These are phyloP conservation scores for Rutpela maculata DNA, from an alignment of 2,888 invertebrate species.

Conservation along the genomic window DNA sequence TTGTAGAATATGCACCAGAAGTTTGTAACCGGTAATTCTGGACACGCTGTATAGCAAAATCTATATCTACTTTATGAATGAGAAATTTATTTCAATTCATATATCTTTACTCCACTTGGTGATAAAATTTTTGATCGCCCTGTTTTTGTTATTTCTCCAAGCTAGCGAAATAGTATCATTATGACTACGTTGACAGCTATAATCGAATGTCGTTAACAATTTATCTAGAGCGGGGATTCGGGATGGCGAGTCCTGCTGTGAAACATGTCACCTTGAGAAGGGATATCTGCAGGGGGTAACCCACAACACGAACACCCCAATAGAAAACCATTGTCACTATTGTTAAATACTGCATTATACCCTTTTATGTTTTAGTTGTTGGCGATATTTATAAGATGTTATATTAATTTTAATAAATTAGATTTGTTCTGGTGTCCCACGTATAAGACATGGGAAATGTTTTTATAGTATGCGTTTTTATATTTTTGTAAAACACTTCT, in stretches of 20 bases:
- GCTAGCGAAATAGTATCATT: conserved; percentile 1
- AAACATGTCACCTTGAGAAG: conserved; percentile 64
- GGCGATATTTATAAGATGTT: conserved; percentile 22
- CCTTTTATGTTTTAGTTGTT: not conserved
- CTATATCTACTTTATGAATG: too few relatives aligned
- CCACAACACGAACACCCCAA: conserved; percentile 57
- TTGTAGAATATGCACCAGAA: too few relatives aligned
- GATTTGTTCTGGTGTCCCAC: conserved; percentile 31
- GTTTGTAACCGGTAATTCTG: too few relatives aligned
- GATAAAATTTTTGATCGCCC: too few relatives aligned
- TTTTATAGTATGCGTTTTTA: too few relatives aligned
- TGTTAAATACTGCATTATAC: conserved; percentile 44
- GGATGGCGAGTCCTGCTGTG: conserved; percentile 52
- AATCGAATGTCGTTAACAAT: conserved; percentile 22
- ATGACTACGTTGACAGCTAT: conserved; percentile 30
- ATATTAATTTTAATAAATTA: conserved; percentile 36
- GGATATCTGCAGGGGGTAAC: conserved; percentile 58
- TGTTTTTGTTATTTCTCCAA: too few relatives aligned
- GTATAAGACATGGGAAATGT: not conserved
- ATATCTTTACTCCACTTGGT: too few relatives aligned
- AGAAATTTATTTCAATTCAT: too few relatives aligned
- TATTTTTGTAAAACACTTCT: too few relatives aligned
- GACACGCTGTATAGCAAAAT: too few relatives aligned
- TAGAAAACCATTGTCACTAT: conserved; percentile 56
- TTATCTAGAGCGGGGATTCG: conserved; percentile 12